phyloP scores from a whole-genome alignment of 2,888 invertebrate species.

The Amphipoea oculea region DNA sequence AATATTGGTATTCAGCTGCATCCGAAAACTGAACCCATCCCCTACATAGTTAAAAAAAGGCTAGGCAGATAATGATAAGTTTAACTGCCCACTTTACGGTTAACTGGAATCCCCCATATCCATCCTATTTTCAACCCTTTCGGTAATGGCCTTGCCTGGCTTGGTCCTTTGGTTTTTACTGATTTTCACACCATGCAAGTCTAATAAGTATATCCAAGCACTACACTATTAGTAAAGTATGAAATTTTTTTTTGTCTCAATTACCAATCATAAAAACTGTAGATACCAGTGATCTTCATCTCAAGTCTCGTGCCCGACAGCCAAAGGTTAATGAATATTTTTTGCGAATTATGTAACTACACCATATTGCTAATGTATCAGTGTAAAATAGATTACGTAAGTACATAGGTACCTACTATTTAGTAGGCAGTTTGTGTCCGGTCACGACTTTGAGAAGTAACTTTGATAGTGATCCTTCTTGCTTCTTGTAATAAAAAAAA shows the following conservation, averaged over 20 bases:
- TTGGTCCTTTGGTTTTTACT: not conserved
- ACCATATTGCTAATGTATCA: slow-evolving; percentile 17
- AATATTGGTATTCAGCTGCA: not conserved
- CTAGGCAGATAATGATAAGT: not conserved
- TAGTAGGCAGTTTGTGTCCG: slow-evolving; percentile 22
- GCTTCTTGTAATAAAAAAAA: slow-evolving; percentile 7
- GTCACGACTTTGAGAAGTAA: slow-evolving; percentile 34
- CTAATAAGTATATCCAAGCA: not conserved
- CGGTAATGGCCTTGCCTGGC: too few species aligned
- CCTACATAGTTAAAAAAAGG: not conserved
- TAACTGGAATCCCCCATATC: not conserved
- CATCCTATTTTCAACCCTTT: not conserved
- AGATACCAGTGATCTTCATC: slow-evolving; percentile 10
- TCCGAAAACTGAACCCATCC: not conserved
- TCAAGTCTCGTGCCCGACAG: not conserved
- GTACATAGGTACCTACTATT: not conserved
- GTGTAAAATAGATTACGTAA: slow-evolving; percentile 29
- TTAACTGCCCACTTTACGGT: not conserved
- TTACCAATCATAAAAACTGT: slow-evolving; percentile 16
- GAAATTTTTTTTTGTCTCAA: slow-evolving; percentile 29
- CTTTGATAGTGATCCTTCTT: not conserved
- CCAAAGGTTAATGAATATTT: slow-evolving; percentile 51
- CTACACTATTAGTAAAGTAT: too few species aligned
- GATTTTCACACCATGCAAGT: not conserved
- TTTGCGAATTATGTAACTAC: slow-evolving; percentile 27